A percentile compares a stretch with the other conserved stretches of the same genome.
Evolutionary conservation across 2,113 vertebrate genomes (phyloP).

Genomic region (Percina caprodes): DNA sequence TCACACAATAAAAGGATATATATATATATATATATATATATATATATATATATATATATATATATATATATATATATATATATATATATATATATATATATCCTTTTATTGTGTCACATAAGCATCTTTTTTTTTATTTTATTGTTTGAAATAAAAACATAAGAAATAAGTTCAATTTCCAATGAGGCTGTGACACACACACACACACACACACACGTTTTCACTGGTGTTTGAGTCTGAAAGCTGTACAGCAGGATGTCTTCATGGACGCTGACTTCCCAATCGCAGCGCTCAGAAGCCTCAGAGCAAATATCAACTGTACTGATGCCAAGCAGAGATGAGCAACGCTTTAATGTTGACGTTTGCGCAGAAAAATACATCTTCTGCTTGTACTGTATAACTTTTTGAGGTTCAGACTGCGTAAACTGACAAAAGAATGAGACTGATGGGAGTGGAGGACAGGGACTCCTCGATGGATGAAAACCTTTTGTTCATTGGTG

Average conservation of each 20-base stretch:
- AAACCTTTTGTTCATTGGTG: neutral
- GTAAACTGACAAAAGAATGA: neutral
- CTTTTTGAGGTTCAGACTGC: neutral
- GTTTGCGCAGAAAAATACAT: slow-evolving; percentile 7
- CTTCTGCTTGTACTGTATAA: slow-evolving; percentile 21
- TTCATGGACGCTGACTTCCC: slow-evolving; percentile 22
- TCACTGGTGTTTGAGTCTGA: slow-evolving; percentile 3
- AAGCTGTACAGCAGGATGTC: slow-evolving; percentile 30
- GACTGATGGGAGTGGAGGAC: neutral
- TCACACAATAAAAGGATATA: no score
- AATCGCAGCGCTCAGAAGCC: neutral
- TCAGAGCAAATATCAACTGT: slow-evolving; percentile 6
- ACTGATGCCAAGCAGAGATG: slow-evolving; percentile 17
- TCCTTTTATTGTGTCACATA: no score
- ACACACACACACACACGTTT: neutral
- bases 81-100: no score
- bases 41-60: no score
- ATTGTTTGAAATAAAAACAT: no score
- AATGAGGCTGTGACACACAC: neutral
- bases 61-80: no score
- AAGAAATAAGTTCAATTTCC: no score
- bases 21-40: no score
- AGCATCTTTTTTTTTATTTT: no score
- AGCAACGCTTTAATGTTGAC: slow-evolving; percentile 7
- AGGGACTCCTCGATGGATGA: neutral